Base-by-base conservation (phyloP, 1,140 invertebrate genomes). In the Agrilus planipennis region DNA sequence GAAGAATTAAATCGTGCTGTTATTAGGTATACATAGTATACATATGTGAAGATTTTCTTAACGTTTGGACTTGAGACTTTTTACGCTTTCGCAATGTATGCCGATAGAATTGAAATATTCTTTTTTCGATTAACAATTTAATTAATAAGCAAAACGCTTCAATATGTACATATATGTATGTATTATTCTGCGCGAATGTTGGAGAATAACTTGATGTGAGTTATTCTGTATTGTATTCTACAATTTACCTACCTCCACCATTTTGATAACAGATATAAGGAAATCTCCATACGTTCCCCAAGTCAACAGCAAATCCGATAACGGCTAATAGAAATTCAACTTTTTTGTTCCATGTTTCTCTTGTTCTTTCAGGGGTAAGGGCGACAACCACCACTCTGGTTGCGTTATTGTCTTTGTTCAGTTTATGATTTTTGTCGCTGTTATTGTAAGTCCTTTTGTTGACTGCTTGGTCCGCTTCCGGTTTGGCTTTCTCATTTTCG, bases 241-340 rank as follows among this genome's bases (percentile, higher is more conserved):
- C n/a, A n/a, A n/a, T n/a, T n/a, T n/a, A 54, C 57, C 62, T 55
- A 80, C 77, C 81, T 38, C 81, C 81, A 18, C 82, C 81, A 55
- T 85, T 84, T 55, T 81, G 76, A 57, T 84, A 86, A 60, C 81
- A 84, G 55, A 86, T 77, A 58, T 84, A 84, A 16, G 81, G 81
- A 58, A 89, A 89, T 12, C 65, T 55, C 82, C 82, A 86, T 2
- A 86, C 81, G 54, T 86, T 86, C 28, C 80, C 83, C 20, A 86
- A 69, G 63, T 89, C 86, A 1, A 90, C 85, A 4, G 86, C 85
- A 53, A 89, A 90, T 0, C 86, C 86, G 42, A 89, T 80, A 29
- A 89, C 84, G 6, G 85, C 84, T 34, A 90, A 66, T 15, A 90
- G 68, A 61, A 90, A 91, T 63, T 92, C 88, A 18, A 86, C 81